Evolutionary conservation across 2,113 vertebrate species (phyloP).

Genomic region (Plecotus auritus): DNA sequence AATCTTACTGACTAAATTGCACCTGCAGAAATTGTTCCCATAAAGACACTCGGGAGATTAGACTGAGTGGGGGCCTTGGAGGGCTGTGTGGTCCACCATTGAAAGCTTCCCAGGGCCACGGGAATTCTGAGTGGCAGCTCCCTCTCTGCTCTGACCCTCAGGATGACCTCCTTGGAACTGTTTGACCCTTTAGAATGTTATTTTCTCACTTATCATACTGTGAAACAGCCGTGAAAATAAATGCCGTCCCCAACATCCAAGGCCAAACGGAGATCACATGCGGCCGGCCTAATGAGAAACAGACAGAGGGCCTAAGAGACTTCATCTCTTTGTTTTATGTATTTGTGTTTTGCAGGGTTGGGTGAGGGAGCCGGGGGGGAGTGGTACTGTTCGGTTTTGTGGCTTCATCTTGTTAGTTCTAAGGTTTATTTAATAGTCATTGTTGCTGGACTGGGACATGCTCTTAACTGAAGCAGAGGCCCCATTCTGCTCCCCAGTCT

Average conservation of each 20-base stretch:
- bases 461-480: not conserved
- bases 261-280: slow-evolving; percentile 52
- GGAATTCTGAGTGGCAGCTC: slow-evolving; percentile 50
- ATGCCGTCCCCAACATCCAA: slow-evolving; percentile 26
- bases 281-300: slow-evolving; percentile 50
- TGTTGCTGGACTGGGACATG: not conserved
- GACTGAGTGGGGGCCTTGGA: not conserved
- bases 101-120: not conserved
- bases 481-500: not conserved
- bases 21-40: slow-evolving; percentile 41
- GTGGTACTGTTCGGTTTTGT: not conserved
- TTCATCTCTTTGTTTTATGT: not conserved
- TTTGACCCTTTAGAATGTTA: slow-evolving; percentile 45
- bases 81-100: slow-evolving; percentile 13
- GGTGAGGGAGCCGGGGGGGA: not conserved
- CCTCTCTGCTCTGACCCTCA: slow-evolving; percentile 34
- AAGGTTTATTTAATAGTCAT: not conserved
- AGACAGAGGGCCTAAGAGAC: slow-evolving; percentile 20
- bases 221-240: slow-evolving; percentile 71
- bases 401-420: not conserved
- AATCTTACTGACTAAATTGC: not conserved
- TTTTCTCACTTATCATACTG: slow-evolving; percentile 69
- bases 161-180: slow-evolving; percentile 18
- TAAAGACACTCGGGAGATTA: not conserved
- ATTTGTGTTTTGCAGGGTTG: not conserved